A percentile compares a stretch with the other conserved stretches of the same genome.
phyloP scores from a whole-genome alignment of 2,797 vertebrate species.

The Falco columbarius region DNA sequence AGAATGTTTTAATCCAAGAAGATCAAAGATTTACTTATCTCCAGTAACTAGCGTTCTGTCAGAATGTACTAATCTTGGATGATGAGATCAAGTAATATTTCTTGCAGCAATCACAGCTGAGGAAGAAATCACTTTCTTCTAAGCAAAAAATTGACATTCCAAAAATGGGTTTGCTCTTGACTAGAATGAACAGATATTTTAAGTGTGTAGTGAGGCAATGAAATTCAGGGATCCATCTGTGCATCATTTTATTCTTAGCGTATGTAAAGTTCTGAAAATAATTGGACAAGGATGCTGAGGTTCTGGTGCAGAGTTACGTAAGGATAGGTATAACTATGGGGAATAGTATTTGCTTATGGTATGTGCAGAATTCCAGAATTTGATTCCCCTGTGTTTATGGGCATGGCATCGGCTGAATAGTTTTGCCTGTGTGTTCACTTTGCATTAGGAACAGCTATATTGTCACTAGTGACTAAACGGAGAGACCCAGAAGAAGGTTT shows the following conservation, averaged over 20 bases:
- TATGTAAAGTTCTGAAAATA: conserved; percentile 30
- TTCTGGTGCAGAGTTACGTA: conserved; percentile 36
- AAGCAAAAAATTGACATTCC: background rate
- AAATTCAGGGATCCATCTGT: conserved; percentile 50
- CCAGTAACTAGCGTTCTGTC: background rate
- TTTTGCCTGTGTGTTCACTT: background rate
- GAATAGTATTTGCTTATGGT: background rate
- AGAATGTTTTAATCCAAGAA: background rate
- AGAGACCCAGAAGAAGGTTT: background rate
- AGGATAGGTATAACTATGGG: background rate
- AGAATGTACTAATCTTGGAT: background rate
- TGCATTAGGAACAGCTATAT: background rate
- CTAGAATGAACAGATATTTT: conserved; percentile 6
- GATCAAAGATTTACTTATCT: background rate
- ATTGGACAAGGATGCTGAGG: background rate
- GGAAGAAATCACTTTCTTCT: background rate
- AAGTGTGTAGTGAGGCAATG: background rate
- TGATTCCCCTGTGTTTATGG: background rate
- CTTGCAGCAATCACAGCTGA: background rate
- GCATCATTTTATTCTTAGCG: background rate
- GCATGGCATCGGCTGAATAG: background rate
- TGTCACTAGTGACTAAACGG: background rate
- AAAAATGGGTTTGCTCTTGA: conserved; percentile 12
- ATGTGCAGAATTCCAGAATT: background rate
- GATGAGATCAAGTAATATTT: background rate